A percentile compares a stretch with the other conserved stretches of the same genome.
These are phyloP conservation scores for Drosophila anomalata DNA, from an alignment of 2,888 invertebrate genomes.

Conservation along the genomic window DNA sequence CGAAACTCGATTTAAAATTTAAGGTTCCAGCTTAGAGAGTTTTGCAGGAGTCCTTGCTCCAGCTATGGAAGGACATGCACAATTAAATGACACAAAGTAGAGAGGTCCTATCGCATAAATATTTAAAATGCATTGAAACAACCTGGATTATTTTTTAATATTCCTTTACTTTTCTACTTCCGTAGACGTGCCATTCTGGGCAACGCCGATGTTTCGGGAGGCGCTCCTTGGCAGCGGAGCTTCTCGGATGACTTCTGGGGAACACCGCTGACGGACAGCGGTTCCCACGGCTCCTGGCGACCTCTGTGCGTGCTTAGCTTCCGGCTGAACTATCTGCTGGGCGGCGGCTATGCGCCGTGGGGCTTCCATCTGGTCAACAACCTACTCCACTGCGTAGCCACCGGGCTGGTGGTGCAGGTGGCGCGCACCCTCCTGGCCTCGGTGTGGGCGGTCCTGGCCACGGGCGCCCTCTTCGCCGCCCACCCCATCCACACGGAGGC, in stretches of 20 bases:
- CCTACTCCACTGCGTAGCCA: constrained; percentile 93
- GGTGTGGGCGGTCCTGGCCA: constrained; percentile 88
- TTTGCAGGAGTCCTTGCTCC: neutral
- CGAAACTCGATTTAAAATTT: constrained; percentile 1
- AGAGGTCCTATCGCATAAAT: neutral
- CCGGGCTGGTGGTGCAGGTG: constrained; percentile 91
- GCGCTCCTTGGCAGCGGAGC: constrained; percentile 91
- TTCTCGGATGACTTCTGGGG: constrained; percentile 99
- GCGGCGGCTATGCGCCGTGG: constrained; percentile 91
- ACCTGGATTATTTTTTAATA: neutral
- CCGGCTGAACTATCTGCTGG: constrained; percentile 91
- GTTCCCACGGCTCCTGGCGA: constrained; percentile 98
- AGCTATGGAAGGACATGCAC: neutral
- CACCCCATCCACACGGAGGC: constrained; percentile 99
- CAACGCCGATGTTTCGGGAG: constrained; percentile 95
- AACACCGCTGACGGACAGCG: constrained; percentile 94
- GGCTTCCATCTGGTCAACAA: constrained; percentile 95
- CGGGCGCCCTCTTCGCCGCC: constrained; percentile 95
- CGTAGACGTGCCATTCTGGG: constrained; percentile 96
- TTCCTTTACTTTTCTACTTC: constrained; percentile 69
- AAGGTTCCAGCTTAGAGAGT: neutral
- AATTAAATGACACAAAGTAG: neutral
- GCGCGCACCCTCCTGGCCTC: constrained; percentile 89
- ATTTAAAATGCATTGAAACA: neutral
- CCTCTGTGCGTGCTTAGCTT: constrained; percentile 96